phyloP scores from a whole-genome alignment of 2,888 invertebrate genomes.

The Ormyrus rosae region DNA sequence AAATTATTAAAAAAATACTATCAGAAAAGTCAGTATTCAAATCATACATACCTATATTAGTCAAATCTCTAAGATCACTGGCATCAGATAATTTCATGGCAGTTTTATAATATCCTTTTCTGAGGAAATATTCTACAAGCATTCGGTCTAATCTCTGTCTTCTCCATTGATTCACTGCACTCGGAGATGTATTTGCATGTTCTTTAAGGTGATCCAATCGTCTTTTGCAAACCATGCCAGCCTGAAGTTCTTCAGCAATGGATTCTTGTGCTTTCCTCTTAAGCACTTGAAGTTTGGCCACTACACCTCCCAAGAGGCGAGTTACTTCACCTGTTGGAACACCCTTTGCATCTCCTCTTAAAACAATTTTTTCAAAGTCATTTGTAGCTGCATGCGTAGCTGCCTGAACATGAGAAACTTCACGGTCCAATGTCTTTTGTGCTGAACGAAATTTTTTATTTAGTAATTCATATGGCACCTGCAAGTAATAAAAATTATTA shows the following conservation, averaged over 20 bases:
- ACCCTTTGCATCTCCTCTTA: conserved; percentile 77
- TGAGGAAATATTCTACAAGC: conserved; percentile 96
- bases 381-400: conserved; percentile 86
- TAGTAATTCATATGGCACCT: conserved; percentile 98
- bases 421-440: conserved; percentile 95
- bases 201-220: conserved; percentile 95
- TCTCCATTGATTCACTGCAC: conserved; percentile 86
- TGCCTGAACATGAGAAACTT: conserved; percentile 91
- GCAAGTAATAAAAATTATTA: conserved; percentile 16
- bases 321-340: conserved; percentile 85
- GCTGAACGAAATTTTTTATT: conserved; percentile 98
- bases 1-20: background rate
- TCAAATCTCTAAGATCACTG: conserved; percentile 88
- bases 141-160: conserved; percentile 94
- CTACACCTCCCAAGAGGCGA: conserved; percentile 90
- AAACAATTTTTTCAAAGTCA: conserved; percentile 85
- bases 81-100: conserved; percentile 91
- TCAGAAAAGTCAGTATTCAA: background rate
- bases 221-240: conserved; percentile 93
- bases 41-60: conserved; percentile 85
- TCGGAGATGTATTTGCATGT: conserved; percentile 78
- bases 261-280: conserved; percentile 97
- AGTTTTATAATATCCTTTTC: conserved; percentile 96
- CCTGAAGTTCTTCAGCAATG: conserved; percentile 92
- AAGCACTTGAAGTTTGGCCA: conserved; percentile 91